Evolutionary conservation across 2,797 vertebrate species (phyloP).

Genomic region (Euthynnus affinis): DNA sequence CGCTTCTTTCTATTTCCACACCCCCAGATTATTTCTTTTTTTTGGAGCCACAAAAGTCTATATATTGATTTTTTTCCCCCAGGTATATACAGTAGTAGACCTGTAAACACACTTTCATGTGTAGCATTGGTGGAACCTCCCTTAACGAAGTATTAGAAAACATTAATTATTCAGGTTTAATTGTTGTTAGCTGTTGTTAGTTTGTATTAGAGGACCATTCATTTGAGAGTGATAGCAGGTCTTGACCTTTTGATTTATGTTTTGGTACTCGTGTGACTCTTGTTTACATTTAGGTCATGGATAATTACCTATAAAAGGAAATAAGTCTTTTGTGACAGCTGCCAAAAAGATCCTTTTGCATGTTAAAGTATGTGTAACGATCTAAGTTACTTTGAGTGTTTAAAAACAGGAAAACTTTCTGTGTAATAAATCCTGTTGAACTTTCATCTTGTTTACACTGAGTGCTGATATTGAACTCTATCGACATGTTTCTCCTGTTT

Average conservation of each 20-base stretch:
- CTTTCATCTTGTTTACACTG: constrained; percentile 32
- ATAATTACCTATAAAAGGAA: not conserved
- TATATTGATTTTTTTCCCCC: no score
- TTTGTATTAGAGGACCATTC: no score
- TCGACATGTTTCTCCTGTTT: constrained; percentile 34
- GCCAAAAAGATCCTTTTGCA: not conserved
- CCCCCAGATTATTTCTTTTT: not conserved
- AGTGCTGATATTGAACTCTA: not conserved
- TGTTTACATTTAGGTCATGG: not conserved
- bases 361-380: not conserved
- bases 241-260: not conserved
- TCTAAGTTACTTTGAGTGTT: not conserved
- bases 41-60: no score
- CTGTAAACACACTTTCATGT: no score
- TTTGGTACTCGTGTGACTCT: no score
- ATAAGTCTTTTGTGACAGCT: not conserved
- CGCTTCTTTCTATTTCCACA: no score
- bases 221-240: no score
- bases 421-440: not conserved
- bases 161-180: not conserved
- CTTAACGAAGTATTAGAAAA: not conserved
- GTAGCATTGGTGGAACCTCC: no score
- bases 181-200: not conserved
- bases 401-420: not conserved
- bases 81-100: no score